Base-by-base conservation (phyloP, 2,888 invertebrate species). In the Catocala fraxini region DNA sequence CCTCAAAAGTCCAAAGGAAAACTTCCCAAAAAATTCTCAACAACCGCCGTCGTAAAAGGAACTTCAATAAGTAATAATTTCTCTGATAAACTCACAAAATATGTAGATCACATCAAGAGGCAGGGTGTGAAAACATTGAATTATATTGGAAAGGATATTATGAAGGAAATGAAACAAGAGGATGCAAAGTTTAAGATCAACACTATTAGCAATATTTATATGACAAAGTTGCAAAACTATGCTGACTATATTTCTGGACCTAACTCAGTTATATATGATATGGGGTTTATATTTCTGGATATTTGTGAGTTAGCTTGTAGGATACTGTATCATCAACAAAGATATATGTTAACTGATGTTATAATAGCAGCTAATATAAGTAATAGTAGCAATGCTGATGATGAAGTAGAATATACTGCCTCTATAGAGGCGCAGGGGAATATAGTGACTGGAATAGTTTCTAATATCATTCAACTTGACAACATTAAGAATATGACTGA, bases 271-370 rank as follows among this genome's bases (percentile, higher is more conserved):
- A 34, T 34, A 7, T 39, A 39, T 11, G 33, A 34, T n/a, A 6
- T 0, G 33, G 53, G 43, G n/a, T 59, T 53, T n/a, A 13, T 59
- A 9, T n/a, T 48, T 13, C 13, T 53, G 34, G 53, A 59, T 54
- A 48, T 59, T 11, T 34, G 53, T 42, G 59, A 59, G 33, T 53
- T 42, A 4, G 48, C 59, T 6, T 48, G 13, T 4, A 39, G 43
- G 11, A 13, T 9, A 39, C 42, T 48, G 34, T 1, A 42, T 33
- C 13, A 12, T 11, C 13, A 33, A 47, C 15, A 47, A 59, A 13
- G 34, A 9, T 12, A 53, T 11, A n/a, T 48, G 5, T n/a, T 48
- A 15, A 15, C 13, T 15, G 10, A 46, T 15, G 4, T 10, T 9
- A 15, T 46, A 6, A 6, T 13, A 46, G 46, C 13, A 15, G 6